phyloP scores from a whole-genome alignment of 1,140 invertebrate genomes.

The Megalonaias nervosa region DNA sequence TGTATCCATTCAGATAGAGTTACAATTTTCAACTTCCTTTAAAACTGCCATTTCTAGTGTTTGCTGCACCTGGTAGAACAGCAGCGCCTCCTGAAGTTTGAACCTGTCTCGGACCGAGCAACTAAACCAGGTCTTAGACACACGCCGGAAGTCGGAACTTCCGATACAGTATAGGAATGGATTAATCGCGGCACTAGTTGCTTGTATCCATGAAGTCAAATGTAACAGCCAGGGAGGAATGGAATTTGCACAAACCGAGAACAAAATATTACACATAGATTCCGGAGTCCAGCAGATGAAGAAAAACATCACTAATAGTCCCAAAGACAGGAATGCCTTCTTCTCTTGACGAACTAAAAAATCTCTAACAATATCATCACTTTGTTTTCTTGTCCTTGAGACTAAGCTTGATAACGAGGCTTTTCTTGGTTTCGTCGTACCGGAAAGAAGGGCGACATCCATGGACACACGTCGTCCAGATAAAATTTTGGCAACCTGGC shows the following conservation, averaged over 20 bases:
- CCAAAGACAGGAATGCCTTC: constrained; percentile 56
- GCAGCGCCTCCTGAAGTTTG: too few relatives aligned
- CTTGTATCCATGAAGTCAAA: constrained; percentile 52
- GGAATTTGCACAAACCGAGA: constrained; percentile 30
- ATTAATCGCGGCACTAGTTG: constrained; percentile 56
- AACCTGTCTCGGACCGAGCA: too few relatives aligned
- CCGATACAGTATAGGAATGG: constrained; percentile 64
- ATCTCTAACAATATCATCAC: constrained; percentile 58
- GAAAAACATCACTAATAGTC: constrained; percentile 55
- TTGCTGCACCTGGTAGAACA: too few relatives aligned
- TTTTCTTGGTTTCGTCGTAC: constrained; percentile 8
- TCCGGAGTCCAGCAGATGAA: constrained; percentile 61
- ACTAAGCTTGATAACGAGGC: constrained; percentile 19
- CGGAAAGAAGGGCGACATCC: constrained; percentile 12
- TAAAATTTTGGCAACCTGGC: constrained; percentile 24
- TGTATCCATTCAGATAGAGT: too few relatives aligned
- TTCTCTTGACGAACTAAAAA: constrained; percentile 58
- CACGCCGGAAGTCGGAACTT: constrained; percentile 57
- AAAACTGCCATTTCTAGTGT: too few relatives aligned
- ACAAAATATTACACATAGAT: constrained; percentile 41
- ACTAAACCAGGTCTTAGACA: constrained; percentile 44
- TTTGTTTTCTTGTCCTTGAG: constrained; percentile 26
- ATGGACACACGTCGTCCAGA: constrained; percentile 9
- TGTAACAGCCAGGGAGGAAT: constrained; percentile 42
- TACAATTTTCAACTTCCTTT: too few relatives aligned